Base-by-base conservation (phyloP, 2,797 vertebrate species). In the Otus scops region DNA sequence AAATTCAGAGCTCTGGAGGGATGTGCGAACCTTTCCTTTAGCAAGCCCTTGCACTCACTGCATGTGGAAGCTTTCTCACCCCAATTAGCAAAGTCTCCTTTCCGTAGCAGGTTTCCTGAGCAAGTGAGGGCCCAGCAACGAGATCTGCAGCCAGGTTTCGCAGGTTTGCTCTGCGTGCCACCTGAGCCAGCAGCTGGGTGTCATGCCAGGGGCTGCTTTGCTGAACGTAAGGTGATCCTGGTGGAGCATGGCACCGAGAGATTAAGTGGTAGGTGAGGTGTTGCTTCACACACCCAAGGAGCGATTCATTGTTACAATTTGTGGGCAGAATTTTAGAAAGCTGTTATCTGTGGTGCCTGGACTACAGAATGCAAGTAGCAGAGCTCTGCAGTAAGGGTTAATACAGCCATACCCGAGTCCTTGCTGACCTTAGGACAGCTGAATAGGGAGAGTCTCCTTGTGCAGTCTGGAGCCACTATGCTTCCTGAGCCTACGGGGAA, bases 401-500 rank as follows among this genome's bases (percentile, higher is more conserved):
- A 87, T 19, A 15, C 23, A 61, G 27, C 39, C 32, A 2, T 7
- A 50, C 30, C 73, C 20, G 38, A 69, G 13, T 23, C 45, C 45
- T 60, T 14, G 20, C n/a, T 38, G 69, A 47, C 22, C 38, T 41
- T 13, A 2, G 64, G 59, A 23, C 23, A 23, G 56, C 41, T 51
- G 85, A 64, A 26, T 1, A 21, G 54, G 36, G 77, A 64, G 77
- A 74, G 74, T 27, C 38, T 73, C 81, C 79, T 57, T 45, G 36
- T 12, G 53, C 65, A 8, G 69, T 24, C 23, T 0, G 1, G 84
- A 91, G 87, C 60, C 9, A 23, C 82, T 53, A 36, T 19, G 73
- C 13, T 90, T 86, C 83, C 92, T 69, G 88, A 90, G 70, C 47
- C 84, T 13, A 51, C 5, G 9, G 89, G 86, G 74, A 53, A 34